Base-by-base conservation (phyloP, 1,140 invertebrate genomes). In the Palaemon carinicauda region DNA sequence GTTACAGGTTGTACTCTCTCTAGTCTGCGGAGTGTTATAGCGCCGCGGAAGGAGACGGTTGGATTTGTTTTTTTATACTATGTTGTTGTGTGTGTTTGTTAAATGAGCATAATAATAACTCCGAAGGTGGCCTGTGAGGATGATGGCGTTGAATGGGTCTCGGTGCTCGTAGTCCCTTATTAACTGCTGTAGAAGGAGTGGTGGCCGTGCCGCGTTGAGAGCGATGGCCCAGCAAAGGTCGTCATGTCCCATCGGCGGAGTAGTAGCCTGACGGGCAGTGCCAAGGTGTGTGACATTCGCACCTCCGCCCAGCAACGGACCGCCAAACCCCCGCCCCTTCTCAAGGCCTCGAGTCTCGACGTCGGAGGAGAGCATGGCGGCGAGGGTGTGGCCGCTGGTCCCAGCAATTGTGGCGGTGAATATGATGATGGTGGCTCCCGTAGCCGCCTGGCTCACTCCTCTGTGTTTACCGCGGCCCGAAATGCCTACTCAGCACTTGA, bases 211-310 rank as follows among this genome's bases (percentile, higher is more conserved):
- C 52, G 81, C 65, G 65, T 31, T 56, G 71, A 69, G 52, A 86
- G 88, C 88, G 60, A 88, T 88, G 88, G 88, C 88, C 80, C 73
- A 65, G 88, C 80, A 60, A 53, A 88, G 84, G 77, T 86, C 84
- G 88, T 80, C 88, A 88, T 88, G 88, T 82, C 80, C 88, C 88
- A 86, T 71, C 84, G 88, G 82, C 88, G 88, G 82, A 88, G 88
- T 77, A 88, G 80, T 74, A 88, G 88, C 88, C 83, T 88, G 80
- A 88, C 82, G 83, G 88, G 88, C 84, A 82, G 88, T 82, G 88
- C 84, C 84, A 80, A 71, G 84, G 84, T 80, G 75, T 80, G 77
- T 53, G 84, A 79, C 21, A 53, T 17, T 51, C 84, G 71, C 54
- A 51, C 78, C 84, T 50, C 84, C 84, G 78, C 54, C 84, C 74